Percentiles rank a stretch among this genome's conserved stretches.
Conservation (phyloP, 2,888 invertebrate genomes). For the Coenonympha arcania region DNA sequence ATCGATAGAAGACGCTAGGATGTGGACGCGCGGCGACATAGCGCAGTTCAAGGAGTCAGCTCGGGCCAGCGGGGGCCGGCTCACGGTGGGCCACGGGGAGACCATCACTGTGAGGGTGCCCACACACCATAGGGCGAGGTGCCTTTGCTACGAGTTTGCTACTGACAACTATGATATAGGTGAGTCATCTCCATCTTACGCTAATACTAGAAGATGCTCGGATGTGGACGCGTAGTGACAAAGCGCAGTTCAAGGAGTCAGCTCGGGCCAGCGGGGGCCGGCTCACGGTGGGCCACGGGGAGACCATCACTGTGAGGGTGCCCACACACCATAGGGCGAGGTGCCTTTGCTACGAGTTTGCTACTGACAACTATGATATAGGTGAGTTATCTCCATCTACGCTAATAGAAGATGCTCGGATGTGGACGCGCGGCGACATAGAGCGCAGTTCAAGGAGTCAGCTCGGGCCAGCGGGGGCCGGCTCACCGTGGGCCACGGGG, state of each 20-base stretch:
- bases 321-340: constrained; percentile 96
- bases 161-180: constrained; percentile 98
- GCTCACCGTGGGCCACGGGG: constrained; percentile 95
- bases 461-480: constrained; percentile 89
- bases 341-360: constrained; percentile 99
- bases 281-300: constrained; percentile 95
- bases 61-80: constrained; percentile 86
- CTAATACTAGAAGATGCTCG: too few species aligned
- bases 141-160: constrained; percentile 99
- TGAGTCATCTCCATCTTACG: too few species aligned
- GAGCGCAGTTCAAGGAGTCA: constrained; percentile 89
- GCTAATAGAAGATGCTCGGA: too few species aligned
- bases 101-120: constrained; percentile 97
- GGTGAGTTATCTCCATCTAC: too few species aligned
- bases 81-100: constrained; percentile 96
- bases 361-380: constrained; percentile 98
- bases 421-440: too few species aligned
- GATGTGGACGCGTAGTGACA: constrained; percentile 85
- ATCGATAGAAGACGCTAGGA: constrained; percentile 83
- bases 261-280: constrained; percentile 89
- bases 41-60: constrained; percentile 93
- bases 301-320: constrained; percentile 96
- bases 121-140: constrained; percentile 93
- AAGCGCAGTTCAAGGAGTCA: constrained; percentile 91
- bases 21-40: constrained; percentile 96